Percentiles rank a stretch among this genome's conserved stretches.
Evolutionary conservation across 2,113 vertebrate genomes (phyloP).

Genomic region (Crotalus viridis): DNA sequence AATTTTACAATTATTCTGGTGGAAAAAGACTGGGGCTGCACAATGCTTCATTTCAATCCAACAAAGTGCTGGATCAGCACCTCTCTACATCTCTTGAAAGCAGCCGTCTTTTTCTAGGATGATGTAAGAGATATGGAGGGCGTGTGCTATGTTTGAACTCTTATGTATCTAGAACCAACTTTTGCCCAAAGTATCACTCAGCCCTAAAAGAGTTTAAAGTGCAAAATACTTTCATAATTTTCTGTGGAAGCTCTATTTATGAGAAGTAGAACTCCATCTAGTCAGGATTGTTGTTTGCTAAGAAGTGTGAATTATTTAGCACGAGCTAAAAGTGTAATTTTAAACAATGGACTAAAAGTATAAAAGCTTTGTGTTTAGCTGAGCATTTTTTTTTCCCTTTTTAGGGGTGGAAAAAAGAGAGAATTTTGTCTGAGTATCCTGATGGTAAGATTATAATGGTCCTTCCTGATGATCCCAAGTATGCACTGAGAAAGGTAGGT

Average conservation of each 20-base stretch:
- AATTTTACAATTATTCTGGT: slow-evolving; percentile 44
- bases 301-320: slow-evolving; percentile 43
- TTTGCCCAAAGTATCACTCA: not conserved
- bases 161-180: not conserved
- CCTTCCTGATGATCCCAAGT: slow-evolving; percentile 96
- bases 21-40: not conserved
- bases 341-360: slow-evolving; percentile 31
- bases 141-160: not conserved
- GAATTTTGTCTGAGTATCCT: slow-evolving; percentile 92
- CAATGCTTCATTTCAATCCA: not conserved
- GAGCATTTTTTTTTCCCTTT: slow-evolving; percentile 60
- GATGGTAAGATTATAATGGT: slow-evolving; percentile 98
- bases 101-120: not conserved
- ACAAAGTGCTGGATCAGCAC: not conserved
- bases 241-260: slow-evolving; percentile 29
- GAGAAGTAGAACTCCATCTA: slow-evolving; percentile 52
- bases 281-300: slow-evolving; percentile 54
- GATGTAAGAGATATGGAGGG: not conserved
- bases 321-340: slow-evolving; percentile 6
- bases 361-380: slow-evolving; percentile 33
- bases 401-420: slow-evolving; percentile 99
- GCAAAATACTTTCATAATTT: slow-evolving; percentile 35
- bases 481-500: slow-evolving; percentile 94
- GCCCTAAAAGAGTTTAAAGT: slow-evolving; percentile 36
- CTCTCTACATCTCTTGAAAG: not conserved